Evolutionary conservation across 2,797 vertebrate genomes (phyloP), one percentile per base, ranked within the genome.

Genomic region (Leuciscus waleckii): DNA sequence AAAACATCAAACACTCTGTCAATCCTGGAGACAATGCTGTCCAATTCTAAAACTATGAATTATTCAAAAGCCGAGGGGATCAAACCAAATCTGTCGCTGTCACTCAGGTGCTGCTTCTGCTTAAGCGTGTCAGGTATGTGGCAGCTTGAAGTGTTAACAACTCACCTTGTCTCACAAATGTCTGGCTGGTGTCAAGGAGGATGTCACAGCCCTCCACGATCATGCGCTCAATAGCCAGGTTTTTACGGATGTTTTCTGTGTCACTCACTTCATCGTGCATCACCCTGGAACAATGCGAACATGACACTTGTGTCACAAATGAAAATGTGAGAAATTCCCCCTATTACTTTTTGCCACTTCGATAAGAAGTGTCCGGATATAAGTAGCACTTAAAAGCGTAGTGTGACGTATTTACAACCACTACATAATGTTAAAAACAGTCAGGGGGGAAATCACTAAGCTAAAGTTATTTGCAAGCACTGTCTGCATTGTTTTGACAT

Each of bases 201-300:
- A 99, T 99, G 92, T 99, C 98, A 89, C 98, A 99, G 61, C 98
- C 98, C 90, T 99, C 98, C 56, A 99, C 98, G 43, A 99, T 99
- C 93, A 97, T 99, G 91, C 98, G 95, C 91, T 99, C 98, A 83
- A 99, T 99, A 88, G 98, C 98, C 82, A 99, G 95, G 91, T 99
- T 99, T 94, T 99, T 99, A 26, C 98, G 93, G 88, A 99, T 99
- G 93, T 99, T 99, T 91, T 99, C 98, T 0, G 98, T 99, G 94
- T 99, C 98, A 2, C 98, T 99, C 86, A 99, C 98, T 93, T 99
- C 98, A 71, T 99, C 98, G 0, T 99, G 98, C 98, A 99, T 99
- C 76, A 99, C 96, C 92, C 98, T 99, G 93, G 3, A 85, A 86
- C 81, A 89, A 80, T 37, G 63, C 0, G 4, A 79, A 79, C 51